These are phyloP conservation scores for Aplochiton taeniatus DNA, from an alignment of 2,797 vertebrate species.

Conservation along the genomic window DNA sequence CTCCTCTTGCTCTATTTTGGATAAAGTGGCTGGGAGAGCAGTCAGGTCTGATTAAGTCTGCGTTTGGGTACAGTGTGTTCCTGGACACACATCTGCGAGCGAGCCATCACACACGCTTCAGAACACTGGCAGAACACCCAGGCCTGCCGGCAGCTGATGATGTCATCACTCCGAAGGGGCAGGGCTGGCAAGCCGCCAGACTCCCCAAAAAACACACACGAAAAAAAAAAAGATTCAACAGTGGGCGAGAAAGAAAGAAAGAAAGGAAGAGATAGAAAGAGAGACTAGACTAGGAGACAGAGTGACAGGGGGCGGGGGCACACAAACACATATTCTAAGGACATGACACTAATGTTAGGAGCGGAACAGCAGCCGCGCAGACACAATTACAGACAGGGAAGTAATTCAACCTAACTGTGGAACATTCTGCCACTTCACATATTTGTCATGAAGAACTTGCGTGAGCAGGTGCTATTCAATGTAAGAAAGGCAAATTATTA, in stretches of 20 bases:
- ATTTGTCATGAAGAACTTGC: constrained; percentile 14
- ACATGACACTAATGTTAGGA: constrained; percentile 59
- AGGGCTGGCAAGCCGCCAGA: constrained; percentile 78
- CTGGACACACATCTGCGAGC: constrained; percentile 99
- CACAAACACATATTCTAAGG: constrained; percentile 43
- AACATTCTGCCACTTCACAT: too few species aligned
- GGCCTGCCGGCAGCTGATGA: constrained; percentile 98
- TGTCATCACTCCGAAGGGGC: constrained; percentile 95
- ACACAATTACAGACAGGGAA: constrained; percentile 28
- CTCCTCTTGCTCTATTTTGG: constrained; percentile 75
- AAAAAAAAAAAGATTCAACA: constrained; percentile 46
- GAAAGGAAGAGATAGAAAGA: constrained; percentile 34
- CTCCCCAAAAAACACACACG: constrained; percentile 67
- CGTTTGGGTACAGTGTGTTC: constrained; percentile 99
- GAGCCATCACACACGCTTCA: constrained; percentile 99
- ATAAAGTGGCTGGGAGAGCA: constrained; percentile 93
- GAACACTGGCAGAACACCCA: constrained; percentile 99
- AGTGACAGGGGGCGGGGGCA: background rate
- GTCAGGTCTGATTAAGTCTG: constrained; percentile 99
- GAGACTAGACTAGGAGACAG: constrained; percentile 8
- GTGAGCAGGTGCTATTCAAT: constrained; percentile 59
- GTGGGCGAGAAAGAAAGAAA: constrained; percentile 40
- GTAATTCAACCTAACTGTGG: too few species aligned
- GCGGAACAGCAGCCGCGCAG: constrained; percentile 9
- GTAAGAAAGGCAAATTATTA: too few species aligned